These are phyloP conservation scores for Clostera curtula DNA, from an alignment of 2,888 invertebrate genomes.

Conservation along the genomic window DNA sequence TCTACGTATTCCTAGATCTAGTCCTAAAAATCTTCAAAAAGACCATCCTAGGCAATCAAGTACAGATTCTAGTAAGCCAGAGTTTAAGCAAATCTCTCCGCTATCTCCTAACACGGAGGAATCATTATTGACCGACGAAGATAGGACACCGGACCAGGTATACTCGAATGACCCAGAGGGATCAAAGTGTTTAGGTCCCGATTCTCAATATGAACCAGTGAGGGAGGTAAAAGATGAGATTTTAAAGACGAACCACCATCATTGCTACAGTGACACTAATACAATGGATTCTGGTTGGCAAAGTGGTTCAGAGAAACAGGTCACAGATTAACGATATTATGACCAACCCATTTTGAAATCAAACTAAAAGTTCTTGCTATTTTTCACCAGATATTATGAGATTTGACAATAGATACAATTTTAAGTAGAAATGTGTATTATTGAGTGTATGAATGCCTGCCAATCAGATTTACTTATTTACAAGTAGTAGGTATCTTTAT, in stretches of 20 bases:
- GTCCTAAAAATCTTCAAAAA: conserved; percentile 41
- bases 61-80: conserved; percentile 39
- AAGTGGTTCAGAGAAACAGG: conserved; percentile 78
- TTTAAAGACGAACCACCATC: conserved; percentile 60
- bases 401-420: no score
- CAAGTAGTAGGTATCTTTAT: no score
- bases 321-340: conserved; percentile 60
- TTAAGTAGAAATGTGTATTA: no score
- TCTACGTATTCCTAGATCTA: conserved; percentile 41
- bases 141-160: conserved; percentile 36
- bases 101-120: conserved; percentile 63
- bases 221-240: conserved; percentile 53
- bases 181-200: conserved; percentile 53
- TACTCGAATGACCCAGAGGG: conserved; percentile 55
- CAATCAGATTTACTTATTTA: no score
- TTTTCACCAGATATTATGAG: no score
- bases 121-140: conserved; percentile 57
- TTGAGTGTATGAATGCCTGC: no score
- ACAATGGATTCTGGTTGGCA: conserved; percentile 83
- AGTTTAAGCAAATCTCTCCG: conserved; percentile 51
- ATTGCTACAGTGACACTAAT: conserved; percentile 74
- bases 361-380: no score
- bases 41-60: conserved; percentile 47
- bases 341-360: no score
- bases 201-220: conserved; percentile 61